Evolutionary conservation across 2,113 vertebrate species (phyloP).

Genomic region (Sander lucioperca): DNA sequence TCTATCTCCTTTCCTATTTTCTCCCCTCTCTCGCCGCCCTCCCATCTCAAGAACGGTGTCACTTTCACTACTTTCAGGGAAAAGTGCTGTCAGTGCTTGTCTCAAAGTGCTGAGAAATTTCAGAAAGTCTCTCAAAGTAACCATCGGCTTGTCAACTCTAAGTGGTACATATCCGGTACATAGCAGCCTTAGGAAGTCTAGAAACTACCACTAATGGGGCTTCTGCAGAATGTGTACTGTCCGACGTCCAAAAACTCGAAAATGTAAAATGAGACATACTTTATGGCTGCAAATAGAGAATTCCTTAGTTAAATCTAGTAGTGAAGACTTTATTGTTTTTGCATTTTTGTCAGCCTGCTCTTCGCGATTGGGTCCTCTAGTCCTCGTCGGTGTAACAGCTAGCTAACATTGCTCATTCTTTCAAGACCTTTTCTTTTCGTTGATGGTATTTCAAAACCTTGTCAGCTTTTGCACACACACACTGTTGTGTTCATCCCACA

Average conservation of each 20-base stretch:
- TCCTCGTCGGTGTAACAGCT: too few species aligned
- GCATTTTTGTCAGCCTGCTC: not conserved
- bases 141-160: slow-evolving; percentile 72
- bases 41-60: slow-evolving; percentile 74
- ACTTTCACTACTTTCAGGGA: slow-evolving; percentile 74
- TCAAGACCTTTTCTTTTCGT: too few species aligned
- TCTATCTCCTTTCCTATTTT: slow-evolving; percentile 29
- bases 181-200: slow-evolving; percentile 51
- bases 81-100: slow-evolving; percentile 80
- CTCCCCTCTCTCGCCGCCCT: slow-evolving; percentile 48
- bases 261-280: slow-evolving; percentile 24
- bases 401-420: too few species aligned
- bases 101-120: slow-evolving; percentile 78
- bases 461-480: too few species aligned
- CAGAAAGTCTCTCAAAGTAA: slow-evolving; percentile 78
- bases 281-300: not conserved
- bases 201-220: slow-evolving; percentile 61
- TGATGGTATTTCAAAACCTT: too few species aligned
- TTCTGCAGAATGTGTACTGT: slow-evolving; percentile 40
- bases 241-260: slow-evolving; percentile 36
- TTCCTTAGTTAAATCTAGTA: not conserved
- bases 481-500: too few species aligned
- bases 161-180: slow-evolving; percentile 76
- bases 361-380: too few species aligned
- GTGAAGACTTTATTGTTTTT: not conserved